phyloP scores from a whole-genome alignment of 2,797 vertebrate genomes.

The Sparus aurata region DNA sequence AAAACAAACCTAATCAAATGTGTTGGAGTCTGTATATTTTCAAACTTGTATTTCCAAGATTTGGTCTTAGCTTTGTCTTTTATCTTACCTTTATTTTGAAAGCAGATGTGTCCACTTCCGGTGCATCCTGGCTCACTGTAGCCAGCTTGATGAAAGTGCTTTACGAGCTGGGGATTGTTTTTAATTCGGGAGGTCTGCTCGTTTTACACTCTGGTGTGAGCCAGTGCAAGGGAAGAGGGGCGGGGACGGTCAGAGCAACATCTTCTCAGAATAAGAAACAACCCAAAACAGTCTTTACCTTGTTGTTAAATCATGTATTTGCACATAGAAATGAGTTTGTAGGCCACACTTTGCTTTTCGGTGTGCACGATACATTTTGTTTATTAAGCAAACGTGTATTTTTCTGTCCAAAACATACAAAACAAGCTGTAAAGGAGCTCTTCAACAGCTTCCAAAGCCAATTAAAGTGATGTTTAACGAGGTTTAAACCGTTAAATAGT shows the following conservation, averaged over 20 bases:
- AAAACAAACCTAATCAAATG: background rate
- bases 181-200: constrained; percentile 64
- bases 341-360: background rate
- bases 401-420: background rate
- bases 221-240: constrained; percentile 32
- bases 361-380: rapidly evolving
- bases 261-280: constrained; percentile 10
- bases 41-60: rapidly evolving
- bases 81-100: constrained; percentile 27
- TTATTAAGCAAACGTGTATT: background rate
- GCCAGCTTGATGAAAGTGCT: constrained; percentile 37
- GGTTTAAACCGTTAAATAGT: constrained; percentile 29
- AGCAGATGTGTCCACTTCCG: background rate
- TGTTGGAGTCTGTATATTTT: background rate
- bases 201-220: constrained; percentile 41
- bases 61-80: background rate
- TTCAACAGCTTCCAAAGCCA: background rate
- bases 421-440: background rate
- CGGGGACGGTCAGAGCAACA: constrained; percentile 4
- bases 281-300: background rate
- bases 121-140: background rate
- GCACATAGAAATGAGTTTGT: background rate
- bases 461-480: constrained; percentile 7
- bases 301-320: background rate
- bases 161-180: constrained; percentile 74